Evolutionary conservation across 2,888 invertebrate species (phyloP), one percentile per base, ranked within the genome.

Genomic region (Trichogramma dendrolimi): DNA sequence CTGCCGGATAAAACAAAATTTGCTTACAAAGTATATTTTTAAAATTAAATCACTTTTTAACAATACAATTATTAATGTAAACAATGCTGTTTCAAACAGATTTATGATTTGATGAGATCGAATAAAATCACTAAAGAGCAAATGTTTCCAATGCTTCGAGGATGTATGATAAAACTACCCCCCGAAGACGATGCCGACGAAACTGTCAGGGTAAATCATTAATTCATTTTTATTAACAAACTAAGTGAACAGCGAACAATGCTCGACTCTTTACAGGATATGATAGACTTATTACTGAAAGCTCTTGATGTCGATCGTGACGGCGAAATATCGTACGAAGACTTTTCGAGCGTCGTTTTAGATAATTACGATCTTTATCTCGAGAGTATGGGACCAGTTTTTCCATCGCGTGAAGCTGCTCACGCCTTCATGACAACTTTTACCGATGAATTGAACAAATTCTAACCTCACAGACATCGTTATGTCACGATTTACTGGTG

Each of bases 111-210:
- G 11, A 67, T 75, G 70, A 71, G 65, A 63, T 71, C 69, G 3
- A 72, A 75, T 6, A 73, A 64, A 63, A 61, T 79, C 14, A 73
- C 70, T 47, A 78, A 72, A 58, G 78, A 78, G 10, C 72, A 79
- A 43, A 71, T 79, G 61, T 78, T 78, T 63, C 72, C 71, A 4
- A 70, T 72, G 60, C 71, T 79, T 72, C 71, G 74, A 61, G 79
- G 78, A 49, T 81, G 81, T 62, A 64, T 82, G 58, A 80, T 82
- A 61, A 81, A 78, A 68, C 71, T 77, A 56, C 80, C 78, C 6
- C 74, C 79, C 40, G 86, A 86, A 65, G 86, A 86, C 71, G 85
- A 87, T 70, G 83, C 84, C 0, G 86, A 86, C 65, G 86, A 87
- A 71, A 83, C 83, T 8, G 82, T 85, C 7, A 83, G 74, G 67